These are phyloP conservation scores for Zosterops pallidus DNA, from an alignment of 2,113 vertebrate genomes.

Conservation along the genomic window DNA sequence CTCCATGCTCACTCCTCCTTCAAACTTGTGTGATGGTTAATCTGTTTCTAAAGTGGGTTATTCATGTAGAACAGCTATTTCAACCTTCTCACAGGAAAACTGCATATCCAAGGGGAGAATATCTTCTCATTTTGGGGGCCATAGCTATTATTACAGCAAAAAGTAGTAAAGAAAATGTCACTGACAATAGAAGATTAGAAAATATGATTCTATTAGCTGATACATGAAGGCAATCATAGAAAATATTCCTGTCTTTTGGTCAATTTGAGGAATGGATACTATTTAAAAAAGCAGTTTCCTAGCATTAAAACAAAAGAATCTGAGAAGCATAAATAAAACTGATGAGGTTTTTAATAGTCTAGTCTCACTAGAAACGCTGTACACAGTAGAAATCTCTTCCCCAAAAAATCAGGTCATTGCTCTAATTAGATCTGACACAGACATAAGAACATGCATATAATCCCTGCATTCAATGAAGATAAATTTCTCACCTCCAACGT, in stretches of 20 bases:
- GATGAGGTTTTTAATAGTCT: background rate
- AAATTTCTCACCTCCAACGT: background rate
- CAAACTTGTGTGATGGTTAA: background rate
- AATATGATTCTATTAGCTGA: background rate
- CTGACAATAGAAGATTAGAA: background rate
- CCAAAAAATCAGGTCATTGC: background rate
- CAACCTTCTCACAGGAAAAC: background rate
- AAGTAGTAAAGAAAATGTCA: background rate
- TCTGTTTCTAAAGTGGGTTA: background rate
- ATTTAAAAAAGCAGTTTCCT: background rate
- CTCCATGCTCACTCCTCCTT: rapidly evolving
- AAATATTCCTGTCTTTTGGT: background rate
- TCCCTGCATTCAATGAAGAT: background rate
- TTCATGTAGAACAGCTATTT: background rate
- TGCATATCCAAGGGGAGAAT: background rate
- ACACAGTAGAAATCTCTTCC: background rate
- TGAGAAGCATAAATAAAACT: background rate
- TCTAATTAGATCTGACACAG: slow-evolving; percentile 2
- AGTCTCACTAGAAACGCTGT: background rate
- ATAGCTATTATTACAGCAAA: background rate
- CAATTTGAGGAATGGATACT: background rate
- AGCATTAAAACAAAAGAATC: background rate
- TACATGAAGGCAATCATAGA: background rate
- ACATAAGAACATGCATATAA: background rate
- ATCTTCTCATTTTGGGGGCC: background rate